Evolutionary conservation across 2,888 invertebrate genomes (phyloP).

Genomic region (Syrista parreyssii): DNA sequence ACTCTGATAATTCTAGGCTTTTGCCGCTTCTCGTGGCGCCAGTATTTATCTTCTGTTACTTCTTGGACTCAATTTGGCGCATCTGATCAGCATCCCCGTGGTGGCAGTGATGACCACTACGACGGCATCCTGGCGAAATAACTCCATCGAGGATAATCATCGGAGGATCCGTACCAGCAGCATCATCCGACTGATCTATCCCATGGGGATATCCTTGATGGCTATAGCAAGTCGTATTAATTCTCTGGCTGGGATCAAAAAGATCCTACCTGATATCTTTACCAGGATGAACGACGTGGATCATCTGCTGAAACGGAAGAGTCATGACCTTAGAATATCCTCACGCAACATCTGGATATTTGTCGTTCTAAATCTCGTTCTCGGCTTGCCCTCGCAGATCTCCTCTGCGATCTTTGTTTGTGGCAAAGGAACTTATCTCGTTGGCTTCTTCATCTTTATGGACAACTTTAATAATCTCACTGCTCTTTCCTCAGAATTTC

Average conservation of each 20-base stretch:
- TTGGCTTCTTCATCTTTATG: slow-evolving; percentile 6
- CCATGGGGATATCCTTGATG: slow-evolving; percentile 9
- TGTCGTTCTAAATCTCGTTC: slow-evolving; percentile 1
- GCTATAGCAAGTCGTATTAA: slow-evolving; percentile 9
- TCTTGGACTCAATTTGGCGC: slow-evolving; percentile 4
- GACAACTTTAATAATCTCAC: slow-evolving; percentile 15
- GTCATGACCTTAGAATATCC: background rate
- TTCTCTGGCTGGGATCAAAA: background rate
- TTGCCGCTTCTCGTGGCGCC: slow-evolving; percentile 4
- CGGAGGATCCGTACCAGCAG: background rate
- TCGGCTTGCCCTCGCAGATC: slow-evolving; percentile 12
- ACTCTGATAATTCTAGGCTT: slow-evolving; percentile 1
- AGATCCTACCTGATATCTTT: slow-evolving; percentile 3
- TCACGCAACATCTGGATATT: slow-evolving; percentile 8
- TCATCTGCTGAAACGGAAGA: background rate
- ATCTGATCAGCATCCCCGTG: slow-evolving; percentile 12
- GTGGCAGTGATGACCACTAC: slow-evolving; percentile 5
- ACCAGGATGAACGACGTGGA: slow-evolving; percentile 6
- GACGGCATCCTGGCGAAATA: background rate
- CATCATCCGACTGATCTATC: slow-evolving; percentile 9
- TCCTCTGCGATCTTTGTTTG: slow-evolving; percentile 6
- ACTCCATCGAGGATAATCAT: background rate
- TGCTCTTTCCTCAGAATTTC: slow-evolving; percentile 10
- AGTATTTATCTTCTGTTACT: slow-evolving; percentile 13
- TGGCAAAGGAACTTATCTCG: background rate